Evolutionary conservation across 1,140 invertebrate genomes (phyloP), one percentile per base, ranked within the genome.

Genomic region (Tenebrio molitor): DNA sequence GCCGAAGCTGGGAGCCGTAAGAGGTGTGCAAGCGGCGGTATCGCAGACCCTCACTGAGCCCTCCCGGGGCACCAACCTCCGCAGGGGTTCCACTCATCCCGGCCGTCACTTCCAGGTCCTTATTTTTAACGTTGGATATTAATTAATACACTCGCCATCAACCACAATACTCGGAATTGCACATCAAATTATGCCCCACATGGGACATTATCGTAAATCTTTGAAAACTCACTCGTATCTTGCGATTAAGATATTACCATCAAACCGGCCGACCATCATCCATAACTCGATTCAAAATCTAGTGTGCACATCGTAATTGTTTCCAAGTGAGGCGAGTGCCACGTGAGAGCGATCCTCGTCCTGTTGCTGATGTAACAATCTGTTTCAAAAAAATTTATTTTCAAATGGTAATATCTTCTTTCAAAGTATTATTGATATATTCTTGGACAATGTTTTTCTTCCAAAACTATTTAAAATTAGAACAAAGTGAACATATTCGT

Each of bases 91-190:
- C 39, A 29, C 33, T 21, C 25, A 33, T 69, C 33, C 33, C n/a
- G 36, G 36, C 4, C 36, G 36, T 39, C 36, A 69, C 66, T 69
- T 69, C 66, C 66, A 69, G 66, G 44, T 50, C 42, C 66, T 69
- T 69, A 69, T 69, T 69, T 69, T 69, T 69, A 69, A 53, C 44
- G 29, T 29, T n/a, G 15, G 66, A 21, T 33, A 69, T 69, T 69
- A 72, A 73, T 73, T 74, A 74, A 74, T 74, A 36, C 39, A 70
- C 46, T 74, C 72, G 71, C 71, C 76, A 76, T 71, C 69, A 36
- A 70, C 66, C 53, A 72, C 69, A 67, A 63, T 76, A 73, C 65
- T 15, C 15, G 39, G 63, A 73, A 72, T 64, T 33, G 66, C 39
- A 14, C 16, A 44, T 21, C 64, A 50, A 50, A 58, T 67, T 72